Evolutionary conservation across 2,797 vertebrate genomes (phyloP), one percentile per base, ranked within the genome.

Genomic region (Gymnopithys bicolor): DNA sequence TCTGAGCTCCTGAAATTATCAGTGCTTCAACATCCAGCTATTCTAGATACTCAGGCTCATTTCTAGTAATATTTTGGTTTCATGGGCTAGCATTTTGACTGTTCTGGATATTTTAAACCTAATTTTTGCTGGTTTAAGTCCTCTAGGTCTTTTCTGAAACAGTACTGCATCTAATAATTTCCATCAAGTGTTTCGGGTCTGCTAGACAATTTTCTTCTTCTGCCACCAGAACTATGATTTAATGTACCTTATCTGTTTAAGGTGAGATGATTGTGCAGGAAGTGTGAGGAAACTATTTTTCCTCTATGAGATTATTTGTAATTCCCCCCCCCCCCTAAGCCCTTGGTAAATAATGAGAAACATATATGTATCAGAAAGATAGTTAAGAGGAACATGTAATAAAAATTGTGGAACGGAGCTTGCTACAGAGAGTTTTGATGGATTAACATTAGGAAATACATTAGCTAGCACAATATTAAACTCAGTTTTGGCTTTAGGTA

Each of bases 311-410:
- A 64, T 8, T 2, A 56, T 76, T 81, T 39, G 1, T 60, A 41
- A 35, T 1, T 3, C 37, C 37, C 16, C 5, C 19, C 5, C 2
- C 3, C 4, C 19, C 7, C 9, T 6, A 51, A 35, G 15, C 43
- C 7, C 8, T 49, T 39, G 7, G 21, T 6, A 48, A 81, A n/a
- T 35, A 59, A 78, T 21, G 18, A 73, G 39, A 84, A 78, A 46
- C 8, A 32, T 18, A 3, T 19, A 35, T 32, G 5, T 43, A 68
- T 77, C 64, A 85, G 19, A 74, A 92, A 85, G 11, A 6, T 25
- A 68, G 5, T 32, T 91, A 77, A 60, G 13, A 75, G 7, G 10
- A 68, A 43, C 9, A 53, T 10, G 5, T 10, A 66, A 62, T 21
- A 68, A 49, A 70, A 30, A 33, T 11, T 53, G 7, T 58, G 25